Evolutionary conservation across 1,140 invertebrate genomes (phyloP), one percentile per base, ranked within the genome.

Genomic region (Ridgeia piscesae): DNA sequence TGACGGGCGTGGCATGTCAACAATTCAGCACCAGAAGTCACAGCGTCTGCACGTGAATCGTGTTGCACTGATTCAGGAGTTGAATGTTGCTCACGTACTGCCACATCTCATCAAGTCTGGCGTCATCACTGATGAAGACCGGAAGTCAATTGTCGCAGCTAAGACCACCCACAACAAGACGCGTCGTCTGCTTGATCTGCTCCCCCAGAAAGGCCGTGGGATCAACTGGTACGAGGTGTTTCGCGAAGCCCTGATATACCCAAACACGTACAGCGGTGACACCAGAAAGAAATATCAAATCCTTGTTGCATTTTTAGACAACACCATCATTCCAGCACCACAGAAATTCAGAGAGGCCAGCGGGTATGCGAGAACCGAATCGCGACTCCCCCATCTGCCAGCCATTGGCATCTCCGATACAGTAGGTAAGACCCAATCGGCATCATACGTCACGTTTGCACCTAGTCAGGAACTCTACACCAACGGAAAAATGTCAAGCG

Each of bases 231-330:
- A 95, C 91, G 94, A 94, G 92, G 92, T 91, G 33, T 94, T 94
- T 91, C 58, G 93, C 31, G 90, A 50, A 50, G 89, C 93, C n/a
- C 92, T 93, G 6, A 89, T 42, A 33, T 88, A 31, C 33, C 92
- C 92, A 33, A 58, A 77, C 33, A 48, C 90, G 6, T 48, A 35
- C 27, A 92, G 42, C 35, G 50, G 92, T 89, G 94, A 95, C 48
- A 92, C 94, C 33, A 94, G 92, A 35, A 94, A 95, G 91, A 93
- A 94, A 92, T 96, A 95, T 92, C 92, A 93, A 91, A 92, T 93
- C n/a, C 93, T 96, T n/a, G 94, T 95, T 33, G 95, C 95, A 34
- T 96, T 95, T 89, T 93, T 96, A 9, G 95, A 95, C 93, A 96
- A 95, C 91, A 95, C 95, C 33, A 94, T 96, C 88, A 95, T 95